Conservation (phyloP, 37 sponge, comb jelly and placozoan genomes). For the Cliona cf. orientalis region DNA sequence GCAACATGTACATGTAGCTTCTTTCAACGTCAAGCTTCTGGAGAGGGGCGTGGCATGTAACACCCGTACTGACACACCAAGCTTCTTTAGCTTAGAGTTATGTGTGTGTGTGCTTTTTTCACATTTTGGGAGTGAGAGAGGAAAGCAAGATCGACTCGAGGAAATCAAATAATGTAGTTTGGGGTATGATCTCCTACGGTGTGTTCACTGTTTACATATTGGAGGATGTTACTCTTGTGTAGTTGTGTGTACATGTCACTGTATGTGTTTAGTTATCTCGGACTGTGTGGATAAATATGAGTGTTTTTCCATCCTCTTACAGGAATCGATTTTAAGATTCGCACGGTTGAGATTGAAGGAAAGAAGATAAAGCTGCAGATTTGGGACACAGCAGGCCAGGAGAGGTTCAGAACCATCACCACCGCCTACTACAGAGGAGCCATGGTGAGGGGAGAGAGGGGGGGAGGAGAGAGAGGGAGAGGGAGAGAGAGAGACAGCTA, state of each 20-base stretch:
- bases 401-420: constrained; percentile 65
- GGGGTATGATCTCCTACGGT: not conserved
- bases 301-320: not conserved
- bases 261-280: not conserved
- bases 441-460: constrained; percentile 40
- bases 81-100: no score
- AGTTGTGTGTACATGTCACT: not conserved
- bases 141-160: no score
- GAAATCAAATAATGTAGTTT: no score
- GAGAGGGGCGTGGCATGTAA: no score
- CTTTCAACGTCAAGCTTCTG: no score
- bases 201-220: not conserved
- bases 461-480: not conserved
- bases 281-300: not conserved
- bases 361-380: constrained; percentile 99
- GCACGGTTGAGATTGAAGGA: constrained; percentile 94
- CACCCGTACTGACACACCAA: no score
- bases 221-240: not conserved
- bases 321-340: constrained; percentile 77
- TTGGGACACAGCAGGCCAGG: constrained; percentile 79
- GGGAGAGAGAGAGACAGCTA: not conserved
- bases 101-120: no score
- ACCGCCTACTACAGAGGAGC: constrained; percentile 71
- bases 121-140: no score
- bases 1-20: no score